Evolutionary conservation across 1,140 invertebrate genomes (phyloP), one percentile per base, ranked within the genome.

Genomic region (Drosophila suzukii): DNA sequence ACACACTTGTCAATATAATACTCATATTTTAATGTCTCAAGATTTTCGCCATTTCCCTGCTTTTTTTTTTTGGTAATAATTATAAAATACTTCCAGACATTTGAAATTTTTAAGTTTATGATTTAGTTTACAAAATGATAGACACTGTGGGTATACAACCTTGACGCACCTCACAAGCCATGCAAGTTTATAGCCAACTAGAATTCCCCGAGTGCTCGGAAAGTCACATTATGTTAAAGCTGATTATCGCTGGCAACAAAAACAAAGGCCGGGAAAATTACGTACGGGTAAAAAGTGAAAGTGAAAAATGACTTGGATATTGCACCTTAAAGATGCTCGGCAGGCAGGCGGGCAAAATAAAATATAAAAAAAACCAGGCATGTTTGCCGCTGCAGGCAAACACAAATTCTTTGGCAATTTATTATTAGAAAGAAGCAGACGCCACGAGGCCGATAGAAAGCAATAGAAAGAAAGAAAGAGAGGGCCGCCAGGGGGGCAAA

Each of bases 321-420:
- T 43, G 36, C 47, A 68, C 56, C 56, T 68, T 68, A 44, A 53
- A 68, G 47, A 59, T 34, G 41, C 20, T 54, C 24, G 46, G 12
- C 13, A 3, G 13, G 27, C 24, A 32, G 27, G 20, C 8, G n/a
- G n/a, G n/a, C n/a, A n/a, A n/a, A n/a, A n/a, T n/a, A 50, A 44
- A 58, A 36, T 38, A 56, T 6, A 67, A 34, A 24, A 47, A 46
- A 36, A 67, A 43, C 49, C 61, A 58, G 57, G 67, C 55, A 67
- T 76, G 55, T 78, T 83, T 75, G 65, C n/a, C 53, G 79, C 34
- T 67, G 76, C 66, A 57, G 65, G 56, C 75, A 79, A 88, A 82
- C 83, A 86, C 78, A 77, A 88, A 86, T 88, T 86, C 83, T 76
- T 83, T 76, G 72, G 79, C 84, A 86, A 86, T 83, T 88, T 88